A percentile compares a stretch with the other conserved stretches of the same genome.
Evolutionary conservation across 2,888 invertebrate genomes (phyloP).

Genomic region (Calameuta idolon): DNA sequence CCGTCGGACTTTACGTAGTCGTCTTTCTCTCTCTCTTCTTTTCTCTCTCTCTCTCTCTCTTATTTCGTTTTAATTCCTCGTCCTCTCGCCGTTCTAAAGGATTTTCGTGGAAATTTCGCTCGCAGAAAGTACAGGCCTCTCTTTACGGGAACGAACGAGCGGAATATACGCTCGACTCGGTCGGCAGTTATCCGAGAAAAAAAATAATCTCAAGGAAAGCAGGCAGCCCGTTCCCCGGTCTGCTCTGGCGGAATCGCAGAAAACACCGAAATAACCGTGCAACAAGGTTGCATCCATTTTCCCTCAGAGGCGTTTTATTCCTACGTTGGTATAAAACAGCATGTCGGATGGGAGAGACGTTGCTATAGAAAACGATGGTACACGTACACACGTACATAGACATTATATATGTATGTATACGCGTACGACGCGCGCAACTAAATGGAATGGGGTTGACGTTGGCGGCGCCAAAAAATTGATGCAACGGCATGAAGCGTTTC

Average conservation of each 20-base stretch:
- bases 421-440: slow-evolving; percentile 16
- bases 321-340: neutral
- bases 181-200: neutral
- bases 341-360: neutral
- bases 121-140: neutral
- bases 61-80: neutral
- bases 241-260: neutral
- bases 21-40: slow-evolving; percentile 9
- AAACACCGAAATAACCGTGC: neutral
- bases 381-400: slow-evolving; percentile 1
- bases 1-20: neutral
- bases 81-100: neutral
- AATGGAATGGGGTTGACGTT: neutral
- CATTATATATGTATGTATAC: neutral
- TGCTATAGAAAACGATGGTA: neutral
- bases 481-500: neutral
- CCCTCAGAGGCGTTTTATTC: neutral
- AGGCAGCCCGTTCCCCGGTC: neutral
- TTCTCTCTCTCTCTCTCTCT: slow-evolving; percentile 8
- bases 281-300: neutral
- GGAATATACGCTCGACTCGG: neutral
- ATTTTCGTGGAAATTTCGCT: neutral
- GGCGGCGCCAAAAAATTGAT: neutral
- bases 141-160: neutral
- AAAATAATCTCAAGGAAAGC: neutral